Conservation (phyloP, 2,113 vertebrate species). For the Mormyrus iriodes region DNA sequence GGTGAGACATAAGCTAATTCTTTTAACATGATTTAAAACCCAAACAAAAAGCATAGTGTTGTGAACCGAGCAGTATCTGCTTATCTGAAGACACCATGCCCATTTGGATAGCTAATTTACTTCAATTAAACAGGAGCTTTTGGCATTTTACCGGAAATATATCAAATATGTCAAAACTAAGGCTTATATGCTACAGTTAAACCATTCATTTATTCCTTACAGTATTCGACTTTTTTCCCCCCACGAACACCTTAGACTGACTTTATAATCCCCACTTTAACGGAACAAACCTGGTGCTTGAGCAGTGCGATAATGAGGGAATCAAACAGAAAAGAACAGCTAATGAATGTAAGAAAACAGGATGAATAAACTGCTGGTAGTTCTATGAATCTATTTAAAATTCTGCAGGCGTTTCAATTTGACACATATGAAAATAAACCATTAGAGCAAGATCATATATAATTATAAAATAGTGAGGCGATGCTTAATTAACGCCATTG, state of each 20-base stretch:
- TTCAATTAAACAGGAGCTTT: background rate
- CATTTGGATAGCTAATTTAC: background rate
- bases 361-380: background rate
- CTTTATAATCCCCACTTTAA: background rate
- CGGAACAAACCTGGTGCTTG: background rate
- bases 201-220: background rate
- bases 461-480: background rate
- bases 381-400: background rate
- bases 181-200: background rate
- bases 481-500: background rate
- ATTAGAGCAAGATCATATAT: background rate
- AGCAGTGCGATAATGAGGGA: background rate
- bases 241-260: background rate
- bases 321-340: background rate
- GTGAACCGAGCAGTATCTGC: background rate
- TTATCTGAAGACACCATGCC: background rate
- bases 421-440: background rate
- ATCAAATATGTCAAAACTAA: background rate
- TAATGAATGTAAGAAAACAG: background rate
- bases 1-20: background rate
- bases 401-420: background rate
- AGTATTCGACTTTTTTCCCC: background rate
- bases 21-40: background rate
- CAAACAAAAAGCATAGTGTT: background rate
- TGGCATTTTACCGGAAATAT: background rate